Conservation (phyloP, 2,113 vertebrate species). For the Sinocyclocheilus anshuiensis region DNA sequence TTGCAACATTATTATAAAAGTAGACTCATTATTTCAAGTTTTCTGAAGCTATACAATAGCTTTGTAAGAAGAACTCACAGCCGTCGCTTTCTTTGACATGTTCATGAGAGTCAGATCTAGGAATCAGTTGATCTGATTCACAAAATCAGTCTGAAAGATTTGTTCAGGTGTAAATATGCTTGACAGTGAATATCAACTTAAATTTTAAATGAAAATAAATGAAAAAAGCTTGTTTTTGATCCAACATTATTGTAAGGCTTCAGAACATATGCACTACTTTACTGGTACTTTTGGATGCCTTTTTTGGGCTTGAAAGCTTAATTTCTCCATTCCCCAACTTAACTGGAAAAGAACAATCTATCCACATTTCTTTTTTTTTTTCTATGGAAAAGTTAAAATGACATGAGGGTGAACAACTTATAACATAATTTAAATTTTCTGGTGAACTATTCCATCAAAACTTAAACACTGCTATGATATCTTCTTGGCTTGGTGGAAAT, state of each 20-base stretch:
- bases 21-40: not conserved
- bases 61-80: not conserved
- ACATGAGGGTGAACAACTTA: not conserved
- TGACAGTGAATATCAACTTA: not conserved
- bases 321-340: not conserved
- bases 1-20: not conserved
- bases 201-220: not conserved
- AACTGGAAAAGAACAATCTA: not conserved
- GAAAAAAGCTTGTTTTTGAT: not conserved
- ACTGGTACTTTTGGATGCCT: not conserved
- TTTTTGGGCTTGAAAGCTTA: not conserved
- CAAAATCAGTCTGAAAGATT: not conserved
- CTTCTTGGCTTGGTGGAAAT: not conserved
- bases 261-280: not conserved
- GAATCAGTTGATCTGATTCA: not conserved
- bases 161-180: not conserved
- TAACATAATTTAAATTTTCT: too few species aligned
- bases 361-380: not conserved
- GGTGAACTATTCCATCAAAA: not conserved
- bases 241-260: not conserved
- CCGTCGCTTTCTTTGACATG: not conserved
- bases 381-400: not conserved
- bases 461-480: slow-evolving; percentile 1
- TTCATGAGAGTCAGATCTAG: not conserved
- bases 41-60: not conserved